Percentiles rank a stretch among this genome's conserved stretches.
Evolutionary conservation across 2,113 vertebrate genomes (phyloP).

Genomic region (Lophochroa leadbeateri): DNA sequence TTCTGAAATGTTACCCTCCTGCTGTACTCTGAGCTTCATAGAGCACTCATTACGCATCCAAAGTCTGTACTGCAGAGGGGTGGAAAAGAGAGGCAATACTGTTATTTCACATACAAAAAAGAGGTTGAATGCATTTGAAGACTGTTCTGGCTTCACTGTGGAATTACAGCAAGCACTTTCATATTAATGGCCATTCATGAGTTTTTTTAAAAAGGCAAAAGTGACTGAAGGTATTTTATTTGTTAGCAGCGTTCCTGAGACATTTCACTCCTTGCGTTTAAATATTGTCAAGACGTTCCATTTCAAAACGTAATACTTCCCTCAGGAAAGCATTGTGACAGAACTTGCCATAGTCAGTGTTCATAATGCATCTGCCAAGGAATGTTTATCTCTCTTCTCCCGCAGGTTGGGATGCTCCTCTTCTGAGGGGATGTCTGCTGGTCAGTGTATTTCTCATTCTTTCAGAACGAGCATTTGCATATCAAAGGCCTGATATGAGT

Average conservation of each 20-base stretch:
- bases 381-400: constrained; percentile 39
- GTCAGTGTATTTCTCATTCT: constrained; percentile 81
- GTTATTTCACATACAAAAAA: not conserved
- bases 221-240: not conserved
- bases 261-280: not conserved
- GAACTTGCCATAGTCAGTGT: not conserved
- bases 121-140: not conserved
- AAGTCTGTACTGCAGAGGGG: not conserved
- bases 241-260: not conserved
- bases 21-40: not conserved
- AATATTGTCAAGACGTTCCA: not conserved
- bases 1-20: not conserved
- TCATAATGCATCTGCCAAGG: constrained; percentile 32
- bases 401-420: constrained; percentile 35
- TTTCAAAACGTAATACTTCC: not conserved
- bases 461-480: constrained; percentile 84
- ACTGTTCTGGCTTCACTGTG: not conserved
- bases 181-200: not conserved
- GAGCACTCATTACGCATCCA: not conserved
- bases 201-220: not conserved
- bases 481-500: constrained; percentile 80
- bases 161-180: not conserved
- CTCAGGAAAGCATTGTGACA: not conserved
- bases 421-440: constrained; percentile 43
- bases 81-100: not conserved